A percentile compares a stretch with the other conserved stretches of the same genome.
phyloP scores from a whole-genome alignment of 2,113 vertebrate genomes.

The Notothenia rossii region DNA sequence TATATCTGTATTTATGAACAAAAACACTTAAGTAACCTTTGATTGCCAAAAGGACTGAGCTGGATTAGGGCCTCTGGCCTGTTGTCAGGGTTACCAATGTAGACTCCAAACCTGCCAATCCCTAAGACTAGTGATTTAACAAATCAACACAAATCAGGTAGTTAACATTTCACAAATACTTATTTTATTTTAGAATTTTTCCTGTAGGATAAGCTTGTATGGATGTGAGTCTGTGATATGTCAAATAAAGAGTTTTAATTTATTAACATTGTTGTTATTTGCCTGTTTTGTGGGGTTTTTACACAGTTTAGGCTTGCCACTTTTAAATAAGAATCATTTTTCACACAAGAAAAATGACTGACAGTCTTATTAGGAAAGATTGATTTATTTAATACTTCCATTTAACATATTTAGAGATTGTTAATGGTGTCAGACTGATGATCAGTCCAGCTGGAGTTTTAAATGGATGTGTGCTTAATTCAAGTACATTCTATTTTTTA shows the following conservation, averaged over 20 bases:
- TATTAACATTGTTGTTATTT: constrained; percentile 40
- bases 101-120: constrained; percentile 16
- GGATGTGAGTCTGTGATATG: constrained; percentile 28
- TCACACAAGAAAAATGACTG: neutral
- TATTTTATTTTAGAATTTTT: constrained; percentile 69
- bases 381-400: neutral
- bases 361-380: neutral
- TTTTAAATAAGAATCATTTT: neutral
- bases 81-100: neutral
- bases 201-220: constrained; percentile 22
- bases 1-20: neutral
- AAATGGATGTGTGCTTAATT: no score
- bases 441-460: no score
- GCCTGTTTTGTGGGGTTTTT: neutral
- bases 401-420: no score
- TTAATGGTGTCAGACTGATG: no score
- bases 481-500: no score
- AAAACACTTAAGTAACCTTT: neutral
- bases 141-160: neutral
- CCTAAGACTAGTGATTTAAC: neutral
- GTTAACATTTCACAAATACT: neutral
- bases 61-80: neutral
- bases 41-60: constrained; percentile 40
- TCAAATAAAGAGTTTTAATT: constrained; percentile 69
- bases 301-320: neutral